Percentiles rank a stretch among this genome's conserved stretches.
phyloP scores from a whole-genome alignment of 1,140 invertebrate genomes.

The Trissolcus basalis region DNA sequence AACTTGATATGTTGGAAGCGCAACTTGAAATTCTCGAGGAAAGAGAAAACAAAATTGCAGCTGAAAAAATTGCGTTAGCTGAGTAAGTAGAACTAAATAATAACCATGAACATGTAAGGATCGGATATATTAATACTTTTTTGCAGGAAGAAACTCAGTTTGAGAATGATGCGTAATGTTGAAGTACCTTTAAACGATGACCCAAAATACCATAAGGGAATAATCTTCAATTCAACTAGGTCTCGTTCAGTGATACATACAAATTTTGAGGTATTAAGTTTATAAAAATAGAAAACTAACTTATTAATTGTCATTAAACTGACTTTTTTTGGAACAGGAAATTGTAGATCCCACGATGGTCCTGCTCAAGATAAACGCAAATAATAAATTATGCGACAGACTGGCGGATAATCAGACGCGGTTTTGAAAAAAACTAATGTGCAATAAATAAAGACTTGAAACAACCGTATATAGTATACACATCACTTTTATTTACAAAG shows the following conservation, averaged over 20 bases:
- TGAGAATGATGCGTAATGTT: slow-evolving; percentile 48
- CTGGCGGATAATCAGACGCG: no score
- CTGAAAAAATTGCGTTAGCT: slow-evolving; percentile 65
- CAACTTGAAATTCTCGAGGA: slow-evolving; percentile 65
- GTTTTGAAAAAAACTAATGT: no score
- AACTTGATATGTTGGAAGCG: slow-evolving; percentile 62
- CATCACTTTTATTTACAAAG: no score
- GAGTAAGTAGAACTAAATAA: slow-evolving; percentile 53
- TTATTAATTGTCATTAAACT: background rate
- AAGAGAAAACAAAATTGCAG: slow-evolving; percentile 66
- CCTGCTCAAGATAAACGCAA: slow-evolving; percentile 67
- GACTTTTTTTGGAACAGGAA: slow-evolving; percentile 59
- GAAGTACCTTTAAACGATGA: slow-evolving; percentile 66
- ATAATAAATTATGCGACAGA: slow-evolving; percentile 56
- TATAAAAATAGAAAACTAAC: slow-evolving; percentile 4
- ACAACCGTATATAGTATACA: no score
- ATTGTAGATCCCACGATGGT: slow-evolving; percentile 68
- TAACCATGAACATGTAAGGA: slow-evolving; percentile 1
- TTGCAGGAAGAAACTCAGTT: slow-evolving; percentile 65
- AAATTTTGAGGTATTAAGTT: slow-evolving; percentile 32
- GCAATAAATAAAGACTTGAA: no score
- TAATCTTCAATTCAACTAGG: slow-evolving; percentile 28
- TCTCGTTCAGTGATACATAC: slow-evolving; percentile 60
- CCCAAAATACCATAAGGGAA: slow-evolving; percentile 30
- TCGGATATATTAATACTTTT: background rate